Base-by-base conservation (phyloP, 2,113 vertebrate species). In the Cairina moschata region DNA sequence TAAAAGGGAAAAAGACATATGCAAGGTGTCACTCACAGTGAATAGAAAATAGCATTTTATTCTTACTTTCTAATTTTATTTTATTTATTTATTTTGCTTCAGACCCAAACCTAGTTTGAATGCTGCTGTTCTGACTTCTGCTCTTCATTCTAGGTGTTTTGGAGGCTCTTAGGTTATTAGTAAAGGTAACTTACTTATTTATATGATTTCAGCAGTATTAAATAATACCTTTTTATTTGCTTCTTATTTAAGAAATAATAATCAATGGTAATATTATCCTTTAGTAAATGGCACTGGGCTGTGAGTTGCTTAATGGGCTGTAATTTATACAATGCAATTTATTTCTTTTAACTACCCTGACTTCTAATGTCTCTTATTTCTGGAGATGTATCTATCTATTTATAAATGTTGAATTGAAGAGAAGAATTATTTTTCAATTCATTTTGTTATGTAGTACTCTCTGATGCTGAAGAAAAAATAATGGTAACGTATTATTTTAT, bases 1-100 rank as follows among this genome's bases (percentile, higher is more conserved):
- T 22, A 63, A 32, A 76, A 80, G 18, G 20, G 15, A 10, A n/a
- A 79, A 73, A 73, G 1, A 11, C 10, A 8, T 46, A 31, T 71
- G 55, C 86, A 44, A 23, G 3, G 8, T 48, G 23, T 77, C 25
- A 38, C 34, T 93, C 42, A 15, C 44, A 69, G 42, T 0, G 2
- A 87, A 40, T 3, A 59, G 36, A 78, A 29, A 74, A 42, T 25
- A 66, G 1, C 3, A 13, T 4, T 4, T 7, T 31, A 38, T 86
- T 92, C 2, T 26, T 65, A 4, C 36, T 71, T 62, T 3, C 4
- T 12, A 3, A 20, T 13, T 36, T 22, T 20, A 11, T 26, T 10
- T 23, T 9, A 26, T 5, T 4, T 20, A 31, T 16, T 26, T 32
- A 38, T 68, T 29, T 52, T 11, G 0, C 1, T 8, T 46, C 22